These are phyloP conservation scores for Ischnus inquisitorius DNA, from an alignment of 2,888 invertebrate genomes.

Conservation along the genomic window DNA sequence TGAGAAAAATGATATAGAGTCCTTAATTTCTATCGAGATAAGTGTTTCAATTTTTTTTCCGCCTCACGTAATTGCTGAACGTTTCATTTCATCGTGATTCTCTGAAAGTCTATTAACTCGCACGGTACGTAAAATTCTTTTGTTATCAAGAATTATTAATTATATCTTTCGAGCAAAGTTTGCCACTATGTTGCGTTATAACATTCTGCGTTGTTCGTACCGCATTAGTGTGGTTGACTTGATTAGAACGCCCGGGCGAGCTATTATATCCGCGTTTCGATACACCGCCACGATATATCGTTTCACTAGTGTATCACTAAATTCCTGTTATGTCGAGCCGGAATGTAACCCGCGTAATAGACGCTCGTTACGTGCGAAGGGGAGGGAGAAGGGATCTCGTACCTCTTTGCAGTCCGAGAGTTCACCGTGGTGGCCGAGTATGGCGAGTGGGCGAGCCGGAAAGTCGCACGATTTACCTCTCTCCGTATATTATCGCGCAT, in stretches of 20 bases:
- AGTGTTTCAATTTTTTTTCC: background rate
- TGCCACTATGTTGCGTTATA: background rate
- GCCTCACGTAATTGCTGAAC: background rate
- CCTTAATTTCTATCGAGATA: background rate
- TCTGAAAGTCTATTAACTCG: background rate
- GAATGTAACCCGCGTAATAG: constrained; percentile 49
- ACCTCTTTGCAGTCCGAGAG: constrained; percentile 40
- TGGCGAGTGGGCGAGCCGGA: constrained; percentile 56
- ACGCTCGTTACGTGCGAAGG: background rate
- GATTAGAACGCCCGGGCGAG: background rate
- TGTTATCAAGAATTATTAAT: background rate
- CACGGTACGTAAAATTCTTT: background rate
- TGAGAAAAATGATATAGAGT: background rate
- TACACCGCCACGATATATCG: constrained; percentile 13
- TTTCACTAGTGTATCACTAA: constrained; percentile 26
- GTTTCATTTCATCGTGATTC: background rate
- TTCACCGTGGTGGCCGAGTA: constrained; percentile 33
- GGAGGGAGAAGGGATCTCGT: background rate
- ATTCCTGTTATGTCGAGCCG: constrained; percentile 41
- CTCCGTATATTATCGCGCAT: constrained; percentile 16
- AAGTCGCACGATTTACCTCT: constrained; percentile 40
- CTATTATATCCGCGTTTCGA: constrained; percentile 18
- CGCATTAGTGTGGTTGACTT: background rate
- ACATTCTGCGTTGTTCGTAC: background rate
- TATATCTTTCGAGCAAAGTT: background rate